Evolutionary conservation across 2,888 invertebrate species (phyloP), one percentile per base, ranked within the genome.

Genomic region (Patella pellucida): DNA sequence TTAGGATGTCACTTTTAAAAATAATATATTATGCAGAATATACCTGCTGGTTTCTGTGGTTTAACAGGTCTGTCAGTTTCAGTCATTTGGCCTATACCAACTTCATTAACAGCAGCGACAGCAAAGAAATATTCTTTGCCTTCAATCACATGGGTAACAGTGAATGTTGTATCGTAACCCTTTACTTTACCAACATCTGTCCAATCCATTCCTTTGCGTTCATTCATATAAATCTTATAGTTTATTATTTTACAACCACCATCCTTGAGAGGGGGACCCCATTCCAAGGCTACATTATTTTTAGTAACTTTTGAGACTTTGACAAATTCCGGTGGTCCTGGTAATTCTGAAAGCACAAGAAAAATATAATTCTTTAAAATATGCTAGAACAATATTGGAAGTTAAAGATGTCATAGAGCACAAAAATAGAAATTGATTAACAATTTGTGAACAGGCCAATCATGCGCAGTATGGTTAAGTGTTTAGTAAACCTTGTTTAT

Each of bases 21-120:
- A 50, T 19, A 41, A 56, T 7, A 68, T 51, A 67, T 19, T 15
- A 69, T 54, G 15, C 9, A 15, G 23, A 67, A 62, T 96, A 94
- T 92, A 97, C 97, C 96, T 87, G 85, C 83, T 31, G 85, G 85
- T 83, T 84, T 86, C 79, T 85, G 82, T 14, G 86, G 84, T 68
- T 76, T 83, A 27, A 87, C 84, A 27, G 85, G 79, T 72, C 80
- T 77, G 19, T 83, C 82, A 15, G 83, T 81, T 74, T 85, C 84
- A 19, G 71, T 72, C 68, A 78, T 78, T 56, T 83, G 81, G 41
- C 88, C 86, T 51, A 81, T 69, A 52, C 97, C 97, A 88, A 96
- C 96, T 84, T 96, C 94, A 92, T 97, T 97, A 76, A 95, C 93
- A 1, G 97, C 96, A 0, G 96, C 96, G 9, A 97, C 94, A 78